phyloP scores from a whole-genome alignment of 2,888 invertebrate genomes.

The Eupithecia subfuscata region DNA sequence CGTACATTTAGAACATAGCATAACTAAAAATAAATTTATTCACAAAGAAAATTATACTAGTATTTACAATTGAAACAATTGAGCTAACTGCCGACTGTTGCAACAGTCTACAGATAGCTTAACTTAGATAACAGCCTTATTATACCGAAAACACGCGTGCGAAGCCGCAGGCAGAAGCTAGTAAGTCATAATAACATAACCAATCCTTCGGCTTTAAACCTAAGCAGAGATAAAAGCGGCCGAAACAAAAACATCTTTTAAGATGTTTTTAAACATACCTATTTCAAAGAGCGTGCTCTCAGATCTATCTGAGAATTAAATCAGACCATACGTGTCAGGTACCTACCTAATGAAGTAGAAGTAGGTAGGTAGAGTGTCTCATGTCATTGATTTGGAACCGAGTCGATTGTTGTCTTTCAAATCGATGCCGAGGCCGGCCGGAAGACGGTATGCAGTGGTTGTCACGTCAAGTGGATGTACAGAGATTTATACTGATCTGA shows the following conservation, averaged over 20 bases:
- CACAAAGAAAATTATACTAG: no score
- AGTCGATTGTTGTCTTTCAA: slow-evolving; percentile 29
- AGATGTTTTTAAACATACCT: slow-evolving; percentile 14
- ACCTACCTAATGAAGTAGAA: neutral
- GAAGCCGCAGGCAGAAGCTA: no score
- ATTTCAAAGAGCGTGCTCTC: slow-evolving; percentile 13
- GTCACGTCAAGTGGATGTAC: slow-evolving; percentile 38
- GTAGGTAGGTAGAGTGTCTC: slow-evolving; percentile 18
- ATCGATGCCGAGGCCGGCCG: slow-evolving; percentile 42
- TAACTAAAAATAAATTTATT: no score
- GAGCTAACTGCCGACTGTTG: no score
- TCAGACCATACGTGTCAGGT: slow-evolving; percentile 25
- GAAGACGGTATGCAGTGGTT: slow-evolving; percentile 33
- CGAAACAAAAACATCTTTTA: slow-evolving; percentile 15
- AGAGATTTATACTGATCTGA: neutral
- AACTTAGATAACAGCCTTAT: no score
- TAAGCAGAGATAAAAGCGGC: slow-evolving; percentile 17
- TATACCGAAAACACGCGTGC: no score
- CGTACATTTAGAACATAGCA: no score
- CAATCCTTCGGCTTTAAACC: neutral
- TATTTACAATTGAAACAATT: no score
- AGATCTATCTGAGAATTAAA: slow-evolving; percentile 21
- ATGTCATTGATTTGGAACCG: slow-evolving; percentile 24
- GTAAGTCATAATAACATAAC: neutral
- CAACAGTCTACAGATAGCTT: no score